These are phyloP conservation scores for Ardeotis arabs DNA, from an alignment of 2,113 vertebrate species.

Conservation along the genomic window DNA sequence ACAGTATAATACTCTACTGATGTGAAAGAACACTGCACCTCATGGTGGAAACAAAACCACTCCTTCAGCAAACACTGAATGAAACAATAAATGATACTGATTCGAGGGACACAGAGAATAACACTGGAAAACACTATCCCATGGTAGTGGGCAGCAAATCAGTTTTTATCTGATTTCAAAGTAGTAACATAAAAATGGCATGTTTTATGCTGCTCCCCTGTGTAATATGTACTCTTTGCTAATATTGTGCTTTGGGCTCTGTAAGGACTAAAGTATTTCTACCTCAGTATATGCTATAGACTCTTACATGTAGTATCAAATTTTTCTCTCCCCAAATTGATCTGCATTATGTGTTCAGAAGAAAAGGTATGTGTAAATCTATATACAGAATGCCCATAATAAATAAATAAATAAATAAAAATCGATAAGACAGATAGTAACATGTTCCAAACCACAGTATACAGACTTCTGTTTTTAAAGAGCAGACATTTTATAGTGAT, in stretches of 20 bases:
- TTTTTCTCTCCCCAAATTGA: not conserved
- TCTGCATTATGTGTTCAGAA: not conserved
- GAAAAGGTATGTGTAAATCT: not conserved
- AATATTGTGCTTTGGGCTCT: not conserved
- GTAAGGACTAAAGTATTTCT: not conserved
- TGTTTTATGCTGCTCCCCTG: not conserved
- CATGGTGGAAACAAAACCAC: not conserved
- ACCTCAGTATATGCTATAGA: not conserved
- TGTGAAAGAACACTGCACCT: not conserved
- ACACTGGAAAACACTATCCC: not conserved
- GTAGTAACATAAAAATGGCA: not conserved
- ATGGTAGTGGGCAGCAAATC: not conserved
- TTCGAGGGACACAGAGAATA: not conserved
- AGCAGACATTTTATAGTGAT: not conserved
- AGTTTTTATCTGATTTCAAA: not conserved
- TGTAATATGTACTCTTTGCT: not conserved
- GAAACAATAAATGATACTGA: constrained; percentile 2
- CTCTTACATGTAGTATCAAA: not conserved
- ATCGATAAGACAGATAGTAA: not conserved
- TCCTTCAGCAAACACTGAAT: constrained; percentile 36
- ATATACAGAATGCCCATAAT: not conserved
- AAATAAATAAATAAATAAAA: not conserved
- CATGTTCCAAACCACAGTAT: not conserved
- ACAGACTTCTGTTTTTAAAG: not conserved
- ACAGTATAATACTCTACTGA: constrained; percentile 17